phyloP scores from a whole-genome alignment of 2,113 vertebrate genomes.

The Corythornis vintsioides region DNA sequence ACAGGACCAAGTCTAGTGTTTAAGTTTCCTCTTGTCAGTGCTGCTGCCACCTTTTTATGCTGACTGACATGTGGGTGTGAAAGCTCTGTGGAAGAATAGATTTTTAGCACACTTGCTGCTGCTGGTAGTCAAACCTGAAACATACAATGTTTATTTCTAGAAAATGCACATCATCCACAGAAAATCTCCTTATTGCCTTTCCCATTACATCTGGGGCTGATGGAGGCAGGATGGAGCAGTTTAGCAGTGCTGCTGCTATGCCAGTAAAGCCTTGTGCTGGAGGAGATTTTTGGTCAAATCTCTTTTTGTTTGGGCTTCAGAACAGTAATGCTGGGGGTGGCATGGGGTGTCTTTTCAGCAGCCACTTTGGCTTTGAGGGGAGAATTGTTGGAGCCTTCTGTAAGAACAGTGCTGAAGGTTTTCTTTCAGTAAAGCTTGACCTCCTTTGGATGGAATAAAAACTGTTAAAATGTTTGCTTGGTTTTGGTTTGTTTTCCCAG shows the following conservation, averaged over 20 bases:
- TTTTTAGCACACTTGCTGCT: not conserved
- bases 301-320: not conserved
- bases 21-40: constrained; percentile 13
- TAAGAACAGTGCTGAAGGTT: not conserved
- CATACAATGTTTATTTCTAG: not conserved
- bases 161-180: not conserved
- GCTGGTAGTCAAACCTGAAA: not conserved
- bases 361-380: not conserved
- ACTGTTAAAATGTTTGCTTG: not conserved
- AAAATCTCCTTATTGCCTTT: not conserved
- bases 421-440: not conserved
- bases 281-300: not conserved
- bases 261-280: not conserved
- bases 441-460: not conserved
- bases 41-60: constrained; percentile 14
- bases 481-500: not conserved
- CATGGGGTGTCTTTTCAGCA: not conserved
- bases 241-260: not conserved
- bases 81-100: not conserved
- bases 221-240: not conserved
- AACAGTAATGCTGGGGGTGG: not conserved
- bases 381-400: not conserved
- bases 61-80: not conserved
- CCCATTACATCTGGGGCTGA: not conserved
- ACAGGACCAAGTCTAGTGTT: not conserved